These are phyloP conservation scores for Panurus biarmicus DNA, from an alignment of 2,113 vertebrate species.

Conservation along the genomic window DNA sequence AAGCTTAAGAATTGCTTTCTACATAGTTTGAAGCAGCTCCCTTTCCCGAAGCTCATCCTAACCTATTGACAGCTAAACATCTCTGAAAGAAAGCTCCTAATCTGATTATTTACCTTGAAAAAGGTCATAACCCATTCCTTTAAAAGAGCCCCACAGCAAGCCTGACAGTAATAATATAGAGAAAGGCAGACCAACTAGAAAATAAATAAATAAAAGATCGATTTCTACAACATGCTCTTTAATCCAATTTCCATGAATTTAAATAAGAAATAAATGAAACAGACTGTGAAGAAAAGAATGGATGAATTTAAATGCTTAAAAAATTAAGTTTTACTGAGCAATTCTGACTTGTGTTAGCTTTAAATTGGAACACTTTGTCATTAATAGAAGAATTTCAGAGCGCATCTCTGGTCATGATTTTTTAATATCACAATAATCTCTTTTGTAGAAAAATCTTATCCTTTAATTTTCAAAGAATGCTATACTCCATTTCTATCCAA, in stretches of 20 bases:
- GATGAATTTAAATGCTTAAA: background rate
- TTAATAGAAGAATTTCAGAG: background rate
- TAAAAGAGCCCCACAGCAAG: background rate
- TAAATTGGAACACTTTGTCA: background rate
- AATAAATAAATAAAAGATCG: constrained; percentile 31
- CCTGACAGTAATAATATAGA: constrained; percentile 33
- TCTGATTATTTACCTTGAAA: constrained; percentile 57
- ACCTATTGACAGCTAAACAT: background rate
- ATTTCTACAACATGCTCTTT: background rate
- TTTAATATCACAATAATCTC: background rate
- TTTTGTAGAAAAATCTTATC: background rate
- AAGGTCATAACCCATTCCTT: constrained; percentile 44
- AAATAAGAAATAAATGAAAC: background rate
- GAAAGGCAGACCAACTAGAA: constrained; percentile 35
- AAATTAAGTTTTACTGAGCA: background rate
- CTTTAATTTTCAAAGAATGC: background rate
- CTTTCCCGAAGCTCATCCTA: background rate
- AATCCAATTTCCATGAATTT: constrained; percentile 12
- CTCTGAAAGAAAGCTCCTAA: constrained; percentile 7
- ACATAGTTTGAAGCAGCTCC: background rate
- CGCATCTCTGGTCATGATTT: background rate
- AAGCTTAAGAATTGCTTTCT: background rate
- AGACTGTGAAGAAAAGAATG: background rate
- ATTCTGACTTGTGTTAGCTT: background rate
- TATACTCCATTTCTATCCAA: background rate